phyloP scores from a whole-genome alignment of 1,140 invertebrate genomes.

The Sarcophaga peregrina region DNA sequence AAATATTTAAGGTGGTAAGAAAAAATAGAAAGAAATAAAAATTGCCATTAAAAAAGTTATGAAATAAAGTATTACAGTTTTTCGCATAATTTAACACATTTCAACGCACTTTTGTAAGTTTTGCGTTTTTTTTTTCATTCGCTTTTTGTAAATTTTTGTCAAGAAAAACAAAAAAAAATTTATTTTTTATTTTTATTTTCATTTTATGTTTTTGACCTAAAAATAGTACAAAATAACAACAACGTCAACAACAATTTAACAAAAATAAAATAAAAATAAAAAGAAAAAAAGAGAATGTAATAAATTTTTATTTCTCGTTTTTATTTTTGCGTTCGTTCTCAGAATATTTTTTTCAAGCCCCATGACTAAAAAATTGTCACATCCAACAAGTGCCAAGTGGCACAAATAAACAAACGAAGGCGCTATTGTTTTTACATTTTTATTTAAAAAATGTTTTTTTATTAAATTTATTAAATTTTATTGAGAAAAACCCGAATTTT shows the following conservation, averaged over 20 bases:
- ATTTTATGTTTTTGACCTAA: slow-evolving; percentile 23
- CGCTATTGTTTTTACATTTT: slow-evolving; percentile 27
- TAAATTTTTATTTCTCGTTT: not conserved
- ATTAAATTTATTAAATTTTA: slow-evolving; percentile 3
- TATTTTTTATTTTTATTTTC: not conserved
- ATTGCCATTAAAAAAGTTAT: not conserved
- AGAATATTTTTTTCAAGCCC: not conserved
- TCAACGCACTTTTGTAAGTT: not conserved
- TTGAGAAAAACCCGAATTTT: not conserved
- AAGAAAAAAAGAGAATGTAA: not conserved
- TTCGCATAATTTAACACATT: not conserved
- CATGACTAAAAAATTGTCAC: slow-evolving; percentile 18
- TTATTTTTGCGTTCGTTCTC: not conserved
- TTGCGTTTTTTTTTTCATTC: too few species aligned
- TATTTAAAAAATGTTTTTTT: too few species aligned
- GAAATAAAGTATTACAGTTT: not conserved
- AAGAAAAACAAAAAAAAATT: too few species aligned
- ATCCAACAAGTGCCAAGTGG: slow-evolving; percentile 27
- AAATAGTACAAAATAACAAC: slow-evolving; percentile 18
- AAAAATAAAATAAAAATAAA: too few species aligned
- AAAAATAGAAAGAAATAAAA: too few species aligned
- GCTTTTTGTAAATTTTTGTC: too few species aligned
- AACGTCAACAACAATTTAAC: not conserved
- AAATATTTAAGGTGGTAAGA: too few species aligned
- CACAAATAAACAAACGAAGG: not conserved